Conservation (phyloP, 2,888 invertebrate genomes). For the Ypsolopha sequella region DNA sequence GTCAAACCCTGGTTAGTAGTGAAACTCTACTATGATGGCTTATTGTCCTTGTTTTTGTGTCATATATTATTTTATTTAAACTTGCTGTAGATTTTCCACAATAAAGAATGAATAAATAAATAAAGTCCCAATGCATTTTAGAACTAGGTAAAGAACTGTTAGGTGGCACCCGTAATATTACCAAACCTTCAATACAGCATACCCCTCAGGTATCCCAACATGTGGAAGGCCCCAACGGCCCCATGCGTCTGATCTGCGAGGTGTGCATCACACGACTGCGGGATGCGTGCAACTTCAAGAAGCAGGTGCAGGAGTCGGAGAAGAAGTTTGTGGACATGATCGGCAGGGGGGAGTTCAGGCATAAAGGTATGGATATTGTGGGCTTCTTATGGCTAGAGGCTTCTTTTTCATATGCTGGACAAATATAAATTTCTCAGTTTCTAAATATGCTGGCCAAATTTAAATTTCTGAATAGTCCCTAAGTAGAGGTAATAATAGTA, state of each 20-base stretch:
- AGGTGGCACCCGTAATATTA: too few species aligned
- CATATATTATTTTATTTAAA: too few species aligned
- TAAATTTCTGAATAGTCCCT: background rate
- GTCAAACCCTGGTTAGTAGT: too few species aligned
- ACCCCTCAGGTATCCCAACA: constrained; percentile 50
- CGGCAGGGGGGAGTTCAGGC: constrained; percentile 43
- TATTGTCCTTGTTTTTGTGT: too few species aligned
- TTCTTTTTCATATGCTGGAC: background rate
- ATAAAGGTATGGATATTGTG: constrained; percentile 23
- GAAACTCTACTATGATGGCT: too few species aligned
- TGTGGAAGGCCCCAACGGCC: constrained; percentile 53
- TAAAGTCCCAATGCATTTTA: too few species aligned
- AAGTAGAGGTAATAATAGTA: too few species aligned
- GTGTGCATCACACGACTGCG: constrained; percentile 57
- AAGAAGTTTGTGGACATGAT: constrained; percentile 59
- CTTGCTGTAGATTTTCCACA: too few species aligned
- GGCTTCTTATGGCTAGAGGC: background rate
- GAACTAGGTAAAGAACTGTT: too few species aligned
- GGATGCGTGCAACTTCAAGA: constrained; percentile 61
- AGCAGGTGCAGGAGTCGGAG: constrained; percentile 54
- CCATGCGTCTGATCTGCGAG: constrained; percentile 54
- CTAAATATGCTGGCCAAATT: background rate
- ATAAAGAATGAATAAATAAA: too few species aligned
- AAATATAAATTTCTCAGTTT: background rate
- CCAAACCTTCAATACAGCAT: background rate